These are phyloP conservation scores for Tetropium fuscum DNA, from an alignment of 2,888 invertebrate species.

Conservation along the genomic window DNA sequence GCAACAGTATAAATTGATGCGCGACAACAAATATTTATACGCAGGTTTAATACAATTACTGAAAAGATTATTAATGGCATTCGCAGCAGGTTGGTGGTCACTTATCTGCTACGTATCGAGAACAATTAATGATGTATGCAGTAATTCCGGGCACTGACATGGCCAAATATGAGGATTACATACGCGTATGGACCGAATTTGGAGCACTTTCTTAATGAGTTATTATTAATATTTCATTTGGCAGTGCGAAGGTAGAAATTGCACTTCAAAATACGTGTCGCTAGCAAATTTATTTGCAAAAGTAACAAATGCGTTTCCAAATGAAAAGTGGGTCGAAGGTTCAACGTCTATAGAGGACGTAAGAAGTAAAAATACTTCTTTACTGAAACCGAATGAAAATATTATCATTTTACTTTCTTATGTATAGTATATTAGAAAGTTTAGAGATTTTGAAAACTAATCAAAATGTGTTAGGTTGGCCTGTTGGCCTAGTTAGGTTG, in stretches of 20 bases:
- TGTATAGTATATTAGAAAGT: too few species aligned
- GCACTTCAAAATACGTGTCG: neutral
- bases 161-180: constrained; percentile 39
- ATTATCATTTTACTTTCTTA: too few species aligned
- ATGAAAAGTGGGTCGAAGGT: too few species aligned
- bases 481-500: too few species aligned
- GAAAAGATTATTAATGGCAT: constrained; percentile 37
- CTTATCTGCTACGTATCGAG: constrained; percentile 42
- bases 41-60: constrained; percentile 32
- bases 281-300: neutral
- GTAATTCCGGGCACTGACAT: constrained; percentile 35
- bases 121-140: constrained; percentile 44
- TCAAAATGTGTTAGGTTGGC: too few species aligned
- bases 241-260: neutral
- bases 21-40: too few species aligned
- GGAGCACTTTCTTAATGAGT: constrained; percentile 39
- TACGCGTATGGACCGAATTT: constrained; percentile 28
- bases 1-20: too few species aligned
- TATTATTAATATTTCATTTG: constrained; percentile 37
- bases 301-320: neutral
- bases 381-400: too few species aligned
- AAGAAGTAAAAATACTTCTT: too few species aligned
- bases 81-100: constrained; percentile 25
- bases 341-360: too few species aligned
- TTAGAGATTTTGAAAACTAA: too few species aligned